A percentile compares a stretch with the other conserved stretches of the same genome.
Conservation (phyloP, 2,888 invertebrate genomes). For the Hypomecis punctinalis region DNA sequence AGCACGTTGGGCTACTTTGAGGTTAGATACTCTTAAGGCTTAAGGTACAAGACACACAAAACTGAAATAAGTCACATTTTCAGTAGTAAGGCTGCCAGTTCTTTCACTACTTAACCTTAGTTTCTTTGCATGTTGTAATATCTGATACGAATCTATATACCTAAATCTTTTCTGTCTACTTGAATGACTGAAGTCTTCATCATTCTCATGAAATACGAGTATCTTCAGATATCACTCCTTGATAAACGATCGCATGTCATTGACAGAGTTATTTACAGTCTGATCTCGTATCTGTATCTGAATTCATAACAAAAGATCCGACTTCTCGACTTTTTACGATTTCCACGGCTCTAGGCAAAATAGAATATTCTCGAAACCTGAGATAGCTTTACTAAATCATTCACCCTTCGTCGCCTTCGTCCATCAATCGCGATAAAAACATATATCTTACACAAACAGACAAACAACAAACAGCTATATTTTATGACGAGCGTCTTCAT, state of each 20-base stretch:
- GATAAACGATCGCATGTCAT: neutral
- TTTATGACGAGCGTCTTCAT: slow-evolving; percentile 41
- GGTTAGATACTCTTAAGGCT: no score
- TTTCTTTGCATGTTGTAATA: no score
- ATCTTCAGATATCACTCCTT: neutral
- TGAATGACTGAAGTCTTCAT: no score
- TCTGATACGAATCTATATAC: no score
- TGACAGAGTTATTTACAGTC: neutral
- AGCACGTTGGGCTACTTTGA: no score
- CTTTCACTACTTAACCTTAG: no score
- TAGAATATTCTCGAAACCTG: slow-evolving; percentile 15
- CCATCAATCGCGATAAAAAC: slow-evolving; percentile 37
- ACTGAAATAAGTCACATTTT: no score
- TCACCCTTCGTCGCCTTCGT: slow-evolving; percentile 14
- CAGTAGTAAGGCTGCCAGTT: no score
- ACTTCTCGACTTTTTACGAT: slow-evolving; percentile 7
- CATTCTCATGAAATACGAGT: no score
- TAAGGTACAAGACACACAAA: no score
- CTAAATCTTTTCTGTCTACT: no score
- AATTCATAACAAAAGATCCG: slow-evolving; percentile 2
- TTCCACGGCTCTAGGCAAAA: slow-evolving; percentile 5
- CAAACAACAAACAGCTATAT: slow-evolving; percentile 44
- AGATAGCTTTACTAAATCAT: slow-evolving; percentile 28
- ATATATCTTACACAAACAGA: slow-evolving; percentile 34
- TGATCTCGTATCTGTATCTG: slow-evolving; percentile 1